Base-by-base conservation (phyloP, 1,140 invertebrate genomes). In the Penaeus japonicus region DNA sequence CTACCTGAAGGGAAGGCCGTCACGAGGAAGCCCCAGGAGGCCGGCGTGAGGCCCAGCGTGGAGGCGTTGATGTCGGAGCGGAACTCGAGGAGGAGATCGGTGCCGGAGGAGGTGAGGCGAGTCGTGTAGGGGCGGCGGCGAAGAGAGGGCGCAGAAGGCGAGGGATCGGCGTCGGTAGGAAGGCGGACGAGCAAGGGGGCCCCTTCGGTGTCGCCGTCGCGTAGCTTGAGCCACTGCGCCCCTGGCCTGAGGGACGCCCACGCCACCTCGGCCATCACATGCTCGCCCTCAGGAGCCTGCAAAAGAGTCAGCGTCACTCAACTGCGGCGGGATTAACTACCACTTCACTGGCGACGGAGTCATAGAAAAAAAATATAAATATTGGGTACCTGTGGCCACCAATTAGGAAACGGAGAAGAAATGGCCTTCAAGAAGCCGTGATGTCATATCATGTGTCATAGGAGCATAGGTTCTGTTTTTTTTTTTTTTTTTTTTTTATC, bases 61-160 rank as follows among this genome's bases (percentile, higher is more conserved):
- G 86, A 32, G 1, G 59, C 65, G 27, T 88, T 88, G 15, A 88
- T 47, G 35, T 88, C 86, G 17, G 86, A 88, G 15, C 70, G 86
- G 57, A 88, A 88, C 65, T 88, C 86, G n/a, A 88, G 86, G 7
- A 88, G 62, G 4, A 88, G 79, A 7, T 53, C 62, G 18, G 79
- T 81, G 22, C 86, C 86, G 2, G 65, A 32, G 80, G 86, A 88
- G n/a, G 62, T n/a, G 24, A 65, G 39, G 62, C 57, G 78, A 17
- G 47, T 27, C 2, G 62, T 24, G 24, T 24, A 39, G 59, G 62
- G 12, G 15, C 35, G 79, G 79, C 53, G 62, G 27, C 78, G 86
- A 7, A 47, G 62, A 0, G 32, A 1, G 20, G 32, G 80, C 30
- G 79, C 24, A 22, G 75, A 54, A 24, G n/a, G 39, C 15, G 47